Evolutionary conservation across 1,140 invertebrate genomes (phyloP), one percentile per base, ranked within the genome.

Genomic region (Pinna nobilis): DNA sequence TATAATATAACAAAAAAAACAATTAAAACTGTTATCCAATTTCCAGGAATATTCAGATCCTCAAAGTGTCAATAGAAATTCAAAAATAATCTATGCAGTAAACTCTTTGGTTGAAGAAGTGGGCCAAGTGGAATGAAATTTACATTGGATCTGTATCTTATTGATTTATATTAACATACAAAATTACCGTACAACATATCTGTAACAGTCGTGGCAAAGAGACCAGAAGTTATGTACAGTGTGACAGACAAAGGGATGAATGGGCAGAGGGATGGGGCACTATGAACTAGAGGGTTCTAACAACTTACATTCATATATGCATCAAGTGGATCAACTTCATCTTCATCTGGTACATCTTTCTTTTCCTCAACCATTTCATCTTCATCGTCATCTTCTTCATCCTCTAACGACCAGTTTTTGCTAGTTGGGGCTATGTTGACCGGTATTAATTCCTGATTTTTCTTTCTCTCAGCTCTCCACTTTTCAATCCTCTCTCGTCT

Each of bases 321-420:
- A 93, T 99, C 97, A 6, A 99, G 89, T 15, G 97, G 96, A 91
- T 99, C 97, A 55, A 97, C 93, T 88, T 98, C 96, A 74, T 96
- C 89, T 51, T 89, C 89, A 66, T 87, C 86, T 5, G 80, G 77
- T 35, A 72, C 77, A 5, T 74, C 30, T 25, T 73, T 11, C 78
- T 78, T 41, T 76, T 37, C 55, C 47, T 68, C 75, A 9, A 76
- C 70, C 4, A 70, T 78, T 23, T 74, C 78, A 7, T 79, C 77
- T n/a, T 87, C 87, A 49, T 89, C 87, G 60, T 89, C 87, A 65
- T 88, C 87, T 60, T 90, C 89, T 74, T 90, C 90, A 76, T 90
- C 90, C 64, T 90, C 88, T 25, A 98, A 89, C 70, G 95, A 97
- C 97, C 97, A 98, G 83, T 96, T 95, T 47, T 88, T 88, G 9